Percentiles rank a stretch among this genome's conserved stretches.
Conservation (phyloP, 2,797 vertebrate genomes). For the Rhadinocentrus ornatus region DNA sequence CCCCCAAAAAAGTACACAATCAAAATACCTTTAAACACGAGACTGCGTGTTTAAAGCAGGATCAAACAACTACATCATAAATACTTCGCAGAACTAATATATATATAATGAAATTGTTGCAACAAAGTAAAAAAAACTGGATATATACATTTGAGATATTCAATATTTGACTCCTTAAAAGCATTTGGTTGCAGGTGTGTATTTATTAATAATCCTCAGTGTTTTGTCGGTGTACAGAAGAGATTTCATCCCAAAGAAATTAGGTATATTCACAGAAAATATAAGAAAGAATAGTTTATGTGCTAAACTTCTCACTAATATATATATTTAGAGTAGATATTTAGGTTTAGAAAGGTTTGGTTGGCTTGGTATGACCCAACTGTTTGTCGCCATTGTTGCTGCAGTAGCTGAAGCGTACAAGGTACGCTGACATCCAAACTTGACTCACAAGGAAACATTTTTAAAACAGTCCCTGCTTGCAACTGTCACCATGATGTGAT, state of each 20-base stretch:
- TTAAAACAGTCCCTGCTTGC: constrained; percentile 8
- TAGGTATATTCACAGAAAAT: not conserved
- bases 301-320: not conserved
- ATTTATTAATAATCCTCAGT: no score
- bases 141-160: no score
- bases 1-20: no score
- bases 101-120: no score
- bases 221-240: no score
- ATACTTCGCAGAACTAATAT: not conserved
- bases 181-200: no score
- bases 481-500: constrained; percentile 10
- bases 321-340: not conserved
- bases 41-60: no score
- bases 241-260: no score
- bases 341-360: not conserved
- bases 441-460: constrained; percentile 15
- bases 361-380: not conserved
- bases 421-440: not conserved
- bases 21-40: no score
- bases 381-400: not conserved
- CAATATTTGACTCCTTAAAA: no score
- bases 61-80: not conserved
- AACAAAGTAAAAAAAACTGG: no score
- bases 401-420: not conserved
- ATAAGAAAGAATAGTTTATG: not conserved